phyloP scores from a whole-genome alignment of 2,797 vertebrate species.

The Leucoraja ocellata region DNA sequence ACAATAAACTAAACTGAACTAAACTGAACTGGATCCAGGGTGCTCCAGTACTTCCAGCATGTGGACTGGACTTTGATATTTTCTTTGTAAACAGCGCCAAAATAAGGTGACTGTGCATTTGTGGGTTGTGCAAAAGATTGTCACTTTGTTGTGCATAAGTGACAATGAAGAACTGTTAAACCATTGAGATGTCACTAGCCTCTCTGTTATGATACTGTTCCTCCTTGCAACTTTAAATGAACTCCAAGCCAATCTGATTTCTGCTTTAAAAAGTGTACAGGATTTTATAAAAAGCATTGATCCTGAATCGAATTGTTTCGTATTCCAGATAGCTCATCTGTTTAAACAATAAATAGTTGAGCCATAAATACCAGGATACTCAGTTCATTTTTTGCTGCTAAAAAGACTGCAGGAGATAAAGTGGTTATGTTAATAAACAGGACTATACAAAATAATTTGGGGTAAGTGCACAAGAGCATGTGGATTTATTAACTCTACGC shows the following conservation, averaged over 20 bases:
- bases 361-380: not conserved
- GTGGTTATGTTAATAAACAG: not conserved
- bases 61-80: too few relatives aligned
- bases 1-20: too few relatives aligned
- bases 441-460: not conserved
- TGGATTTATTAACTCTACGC: not conserved
- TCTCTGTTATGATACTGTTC: not conserved
- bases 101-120: too few relatives aligned
- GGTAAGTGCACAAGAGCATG: not conserved
- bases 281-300: not conserved
- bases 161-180: too few relatives aligned
- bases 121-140: too few relatives aligned
- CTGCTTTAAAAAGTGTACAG: not conserved
- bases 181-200: too few relatives aligned
- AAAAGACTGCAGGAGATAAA: not conserved
- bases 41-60: too few relatives aligned
- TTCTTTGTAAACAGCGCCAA: too few relatives aligned
- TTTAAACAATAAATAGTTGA: not conserved
- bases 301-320: not conserved
- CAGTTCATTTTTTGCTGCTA: not conserved
- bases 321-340: not conserved
- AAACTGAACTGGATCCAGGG: too few relatives aligned
- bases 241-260: not conserved
- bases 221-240: not conserved
- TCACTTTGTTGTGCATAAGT: too few relatives aligned